Evolutionary conservation across 2,797 vertebrate genomes (phyloP), one percentile per base, ranked within the genome.

Genomic region (Phoeniculus purpureus): DNA sequence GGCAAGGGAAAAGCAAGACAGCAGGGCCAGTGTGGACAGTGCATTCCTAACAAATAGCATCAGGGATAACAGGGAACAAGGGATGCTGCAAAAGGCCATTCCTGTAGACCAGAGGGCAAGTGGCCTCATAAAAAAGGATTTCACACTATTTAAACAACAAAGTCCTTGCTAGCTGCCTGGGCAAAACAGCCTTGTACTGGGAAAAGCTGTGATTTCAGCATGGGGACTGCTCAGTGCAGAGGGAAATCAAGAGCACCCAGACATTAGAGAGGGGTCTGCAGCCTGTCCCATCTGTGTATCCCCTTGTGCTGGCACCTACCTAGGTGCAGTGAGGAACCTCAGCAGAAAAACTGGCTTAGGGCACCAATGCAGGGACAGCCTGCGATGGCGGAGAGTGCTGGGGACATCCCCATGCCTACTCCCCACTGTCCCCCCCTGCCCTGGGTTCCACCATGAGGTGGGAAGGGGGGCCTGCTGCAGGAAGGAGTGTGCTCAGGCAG

Each of bases 121-220:
- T 40, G 84, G 90, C 87, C 74, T 94, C 90, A 75, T 89, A 91
- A 94, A 89, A 84, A 87, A 87, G 91, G 85, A 92, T 94, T 95
- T 94, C 92, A 89, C 90, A 94, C 92, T 94, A 77, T 94, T 92
- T 89, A 91, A 96, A 94, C 93, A 88, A 89, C 55, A 15, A 84
- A 79, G 91, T 74, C 82, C 94, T 66, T 61, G 32, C 59, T 83
- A 82, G 26, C 74, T 89, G 91, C 62, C 34, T 29, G 71, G 54
- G 52, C n/a, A 62, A 90, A 76, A 80, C 2, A 67, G 62, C 27
- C 16, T 84, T 79, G 62, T 45, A 68, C 34, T 0, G 0, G 60
- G 67, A 40, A 56, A 73, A 85, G 80, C 15, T 48, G 61, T 12
- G 11, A 47, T 78, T 65, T 75, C 87, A 34, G 43, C 71, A 14